These are phyloP conservation scores for Laupala kohalensis DNA, from an alignment of 1,140 invertebrate genomes.

Conservation along the genomic window DNA sequence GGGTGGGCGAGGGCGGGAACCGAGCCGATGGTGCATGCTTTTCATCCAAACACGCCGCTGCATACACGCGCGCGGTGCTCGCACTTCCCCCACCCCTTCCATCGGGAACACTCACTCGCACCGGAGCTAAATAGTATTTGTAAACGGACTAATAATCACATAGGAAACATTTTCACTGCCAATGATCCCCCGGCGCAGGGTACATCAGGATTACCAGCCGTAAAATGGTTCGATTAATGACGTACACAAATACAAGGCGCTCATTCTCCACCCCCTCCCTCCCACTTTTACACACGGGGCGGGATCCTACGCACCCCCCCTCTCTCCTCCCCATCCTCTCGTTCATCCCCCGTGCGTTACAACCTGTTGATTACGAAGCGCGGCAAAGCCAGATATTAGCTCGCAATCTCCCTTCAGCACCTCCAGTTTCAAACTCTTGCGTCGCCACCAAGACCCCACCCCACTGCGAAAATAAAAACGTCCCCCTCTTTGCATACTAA, in stretches of 20 bases:
- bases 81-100: no score
- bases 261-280: no score
- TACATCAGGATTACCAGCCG: background rate
- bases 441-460: no score
- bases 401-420: no score
- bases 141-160: background rate
- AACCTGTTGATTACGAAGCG: no score
- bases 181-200: background rate
- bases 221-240: background rate
- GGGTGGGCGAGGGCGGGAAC: background rate
- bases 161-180: background rate
- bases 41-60: background rate
- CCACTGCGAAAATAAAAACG: background rate
- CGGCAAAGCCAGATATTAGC: no score
- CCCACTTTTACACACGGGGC: no score
- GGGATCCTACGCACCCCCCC: background rate
- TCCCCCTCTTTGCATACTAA: background rate
- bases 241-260: background rate
- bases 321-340: no score
- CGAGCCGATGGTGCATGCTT: background rate
- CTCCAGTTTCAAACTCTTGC: no score
- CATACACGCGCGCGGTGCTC: no score
- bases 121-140: background rate
- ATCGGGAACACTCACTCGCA: background rate
- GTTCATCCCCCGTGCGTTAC: no score